Conservation (phyloP, 2,113 vertebrate genomes). For the Sylvia atricapilla region DNA sequence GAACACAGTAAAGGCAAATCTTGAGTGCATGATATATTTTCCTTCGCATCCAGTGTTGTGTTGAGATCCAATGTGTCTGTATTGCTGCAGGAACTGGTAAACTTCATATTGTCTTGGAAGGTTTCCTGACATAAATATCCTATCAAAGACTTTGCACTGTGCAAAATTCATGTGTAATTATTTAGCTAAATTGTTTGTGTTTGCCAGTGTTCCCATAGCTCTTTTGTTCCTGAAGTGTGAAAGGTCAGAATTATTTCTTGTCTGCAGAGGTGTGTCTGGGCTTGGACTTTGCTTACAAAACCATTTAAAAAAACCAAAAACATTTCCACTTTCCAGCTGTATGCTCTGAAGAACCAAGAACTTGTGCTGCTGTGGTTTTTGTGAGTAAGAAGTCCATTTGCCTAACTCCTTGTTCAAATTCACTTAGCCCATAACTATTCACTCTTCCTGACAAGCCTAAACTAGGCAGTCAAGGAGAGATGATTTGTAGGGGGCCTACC, state of each 20-base stretch:
- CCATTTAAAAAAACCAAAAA: neutral
- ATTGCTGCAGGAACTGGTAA: neutral
- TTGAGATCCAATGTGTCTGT: neutral
- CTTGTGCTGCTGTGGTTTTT: neutral
- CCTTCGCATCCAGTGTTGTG: neutral
- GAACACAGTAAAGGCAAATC: neutral
- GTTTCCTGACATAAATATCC: neutral
- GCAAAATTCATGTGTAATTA: neutral
- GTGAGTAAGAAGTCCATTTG: neutral
- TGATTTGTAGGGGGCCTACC: neutral
- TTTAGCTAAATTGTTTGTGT: neutral
- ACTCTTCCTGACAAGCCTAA: neutral
- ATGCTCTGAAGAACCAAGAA: neutral
- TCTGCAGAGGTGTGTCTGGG: neutral
- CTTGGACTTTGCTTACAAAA: neutral
- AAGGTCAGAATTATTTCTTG: neutral
- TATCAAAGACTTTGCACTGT: neutral
- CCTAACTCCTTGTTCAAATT: neutral
- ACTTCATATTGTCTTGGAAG: fast-evolving
- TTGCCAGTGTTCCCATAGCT: neutral
- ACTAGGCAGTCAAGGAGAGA: neutral
- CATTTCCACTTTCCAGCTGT: neutral
- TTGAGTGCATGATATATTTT: fast-evolving
- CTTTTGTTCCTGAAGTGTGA: fast-evolving
- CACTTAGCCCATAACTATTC: neutral